These are phyloP conservation scores for Dendrocopos noguchii DNA, from an alignment of 2,113 vertebrate genomes.

Conservation along the genomic window DNA sequence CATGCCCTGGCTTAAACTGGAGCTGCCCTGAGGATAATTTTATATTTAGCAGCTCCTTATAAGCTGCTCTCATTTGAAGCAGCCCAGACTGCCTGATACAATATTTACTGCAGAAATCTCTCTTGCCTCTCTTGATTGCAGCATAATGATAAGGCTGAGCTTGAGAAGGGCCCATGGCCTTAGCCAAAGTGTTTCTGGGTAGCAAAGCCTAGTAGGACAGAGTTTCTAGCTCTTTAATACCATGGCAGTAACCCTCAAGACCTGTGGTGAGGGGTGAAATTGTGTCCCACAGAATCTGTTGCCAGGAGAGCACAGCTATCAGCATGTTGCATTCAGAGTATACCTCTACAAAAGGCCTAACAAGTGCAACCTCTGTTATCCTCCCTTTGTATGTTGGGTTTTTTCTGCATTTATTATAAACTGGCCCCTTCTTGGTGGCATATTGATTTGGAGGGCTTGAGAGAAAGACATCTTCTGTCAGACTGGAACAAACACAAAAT, in stretches of 20 bases:
- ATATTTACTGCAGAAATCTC: conserved; percentile 7
- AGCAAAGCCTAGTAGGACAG: not conserved
- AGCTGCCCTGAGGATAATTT: conserved; percentile 48
- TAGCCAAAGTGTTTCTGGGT: not conserved
- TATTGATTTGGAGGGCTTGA: not conserved
- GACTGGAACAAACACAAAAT: not conserved
- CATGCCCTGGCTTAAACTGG: conserved; percentile 43
- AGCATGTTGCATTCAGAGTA: not conserved
- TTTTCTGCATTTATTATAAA: not conserved
- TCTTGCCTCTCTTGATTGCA: not conserved
- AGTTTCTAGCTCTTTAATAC: not conserved
- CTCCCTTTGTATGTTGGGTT: not conserved
- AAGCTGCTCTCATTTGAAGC: conserved; percentile 35
- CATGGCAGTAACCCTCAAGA: not conserved
- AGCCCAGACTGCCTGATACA: conserved; percentile 9
- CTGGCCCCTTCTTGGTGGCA: not conserved
- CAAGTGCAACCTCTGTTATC: not conserved
- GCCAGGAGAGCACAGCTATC: not conserved
- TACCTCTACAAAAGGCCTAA: not conserved
- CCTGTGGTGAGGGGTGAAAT: not conserved
- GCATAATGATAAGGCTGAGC: not conserved
- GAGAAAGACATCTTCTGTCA: not conserved
- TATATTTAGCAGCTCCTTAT: conserved; percentile 61
- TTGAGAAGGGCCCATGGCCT: not conserved
- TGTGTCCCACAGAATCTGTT: not conserved